These are phyloP conservation scores for Drosophila suboccidentalis DNA, from an alignment of 2,888 invertebrate genomes.

Conservation along the genomic window DNA sequence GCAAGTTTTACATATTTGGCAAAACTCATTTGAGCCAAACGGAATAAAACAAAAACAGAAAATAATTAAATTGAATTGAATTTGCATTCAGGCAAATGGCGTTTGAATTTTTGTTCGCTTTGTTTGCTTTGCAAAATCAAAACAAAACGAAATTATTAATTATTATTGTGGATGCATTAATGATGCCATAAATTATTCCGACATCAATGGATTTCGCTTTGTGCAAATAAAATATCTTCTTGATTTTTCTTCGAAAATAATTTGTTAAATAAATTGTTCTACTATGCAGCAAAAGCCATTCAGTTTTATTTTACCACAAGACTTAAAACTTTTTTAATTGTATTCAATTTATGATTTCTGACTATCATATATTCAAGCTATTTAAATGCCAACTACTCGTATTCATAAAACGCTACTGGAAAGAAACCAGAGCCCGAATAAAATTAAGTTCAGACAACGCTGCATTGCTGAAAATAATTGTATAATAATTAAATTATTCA, in stretches of 20 bases:
- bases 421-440: background rate
- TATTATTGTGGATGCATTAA: conserved; percentile 36
- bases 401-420: background rate
- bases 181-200: conserved; percentile 28
- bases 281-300: background rate
- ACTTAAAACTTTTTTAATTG: background rate
- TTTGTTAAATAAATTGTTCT: background rate
- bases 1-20: conserved; percentile 49
- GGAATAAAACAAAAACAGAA: conserved; percentile 23
- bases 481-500: background rate
- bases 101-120: conserved; percentile 29
- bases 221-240: background rate
- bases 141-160: conserved; percentile 29
- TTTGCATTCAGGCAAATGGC: conserved; percentile 49
- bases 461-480: background rate
- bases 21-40: conserved; percentile 49
- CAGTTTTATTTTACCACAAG: background rate
- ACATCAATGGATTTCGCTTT: conserved; percentile 33
- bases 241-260: background rate
- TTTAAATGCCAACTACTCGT: background rate
- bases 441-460: background rate
- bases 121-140: conserved; percentile 17
- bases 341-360: background rate
- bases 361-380: background rate
- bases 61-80: conserved; percentile 28